Base-by-base conservation (phyloP, 2,113 vertebrate genomes). In the Loxodonta africana region DNA sequence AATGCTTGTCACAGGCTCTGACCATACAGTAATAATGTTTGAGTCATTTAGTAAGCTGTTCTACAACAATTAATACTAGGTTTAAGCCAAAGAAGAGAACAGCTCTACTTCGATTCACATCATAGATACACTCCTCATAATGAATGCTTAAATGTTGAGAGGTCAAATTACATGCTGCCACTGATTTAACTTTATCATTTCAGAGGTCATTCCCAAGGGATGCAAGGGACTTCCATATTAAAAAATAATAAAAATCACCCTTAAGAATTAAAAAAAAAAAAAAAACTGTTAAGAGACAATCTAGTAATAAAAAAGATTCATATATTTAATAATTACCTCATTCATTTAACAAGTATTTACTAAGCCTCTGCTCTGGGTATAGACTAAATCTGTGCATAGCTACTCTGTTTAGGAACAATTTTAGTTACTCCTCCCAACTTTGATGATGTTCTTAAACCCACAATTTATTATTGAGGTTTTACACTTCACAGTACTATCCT, bases 391-490 rank as follows among this genome's bases (percentile, higher is more conserved):
- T 96, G 15, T 88, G 30, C 28, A 84, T 82, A 74, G 80, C 77
- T 83, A 83, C 37, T 73, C 88, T 77, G 23, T 86, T 93, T 78
- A 92, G 37, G 37, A 95, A 37, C 21, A 30, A 90, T 65, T 91
- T 87, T 20, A 63, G 53, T 60, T 53, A 51, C 81, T 83, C 81
- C 48, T 95, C 67, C n/a, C 83, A 89, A 83, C 17, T 90, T 44
- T 92, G 91, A 96, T 96, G 91, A 97, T 94, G 83, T 53, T 96
- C 90, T 96, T 95, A 97, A 96, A 96, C 81, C 92, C 82, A 95
- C 81, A 97, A 92, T 97, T 97, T 98, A 97, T 97, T 97, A 97
- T 84, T 87, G 71, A 74, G 71, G 77, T 95, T 95, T 97, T 93
- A 95, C 95, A 88, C 76, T 83, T 95, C 87, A 94, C 51, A 95